A percentile compares a stretch with the other conserved stretches of the same genome.
These are phyloP conservation scores for Calyptomena viridis DNA, from an alignment of 2,113 vertebrate species.

Conservation along the genomic window DNA sequence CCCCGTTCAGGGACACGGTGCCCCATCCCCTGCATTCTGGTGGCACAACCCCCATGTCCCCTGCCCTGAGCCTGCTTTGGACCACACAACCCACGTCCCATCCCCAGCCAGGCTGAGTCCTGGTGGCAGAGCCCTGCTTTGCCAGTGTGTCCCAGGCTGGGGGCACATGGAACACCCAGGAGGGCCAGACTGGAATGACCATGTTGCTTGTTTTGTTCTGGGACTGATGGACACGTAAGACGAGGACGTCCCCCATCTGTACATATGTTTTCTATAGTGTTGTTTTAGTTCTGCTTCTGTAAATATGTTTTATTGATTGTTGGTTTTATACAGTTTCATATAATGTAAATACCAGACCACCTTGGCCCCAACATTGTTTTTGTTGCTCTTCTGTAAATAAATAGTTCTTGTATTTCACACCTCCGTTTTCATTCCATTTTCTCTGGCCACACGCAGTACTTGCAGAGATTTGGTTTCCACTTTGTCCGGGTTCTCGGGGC, in stretches of 20 bases:
- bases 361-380: too few relatives aligned
- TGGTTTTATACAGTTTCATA: background rate
- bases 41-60: too few relatives aligned
- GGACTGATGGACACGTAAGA: rapidly evolving
- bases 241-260: background rate
- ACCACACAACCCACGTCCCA: too few relatives aligned
- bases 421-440: background rate
- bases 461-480: background rate
- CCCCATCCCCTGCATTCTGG: too few relatives aligned
- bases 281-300: background rate
- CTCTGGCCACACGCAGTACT: rapidly evolving
- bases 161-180: too few relatives aligned
- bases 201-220: rapidly evolving
- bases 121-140: too few relatives aligned
- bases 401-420: background rate
- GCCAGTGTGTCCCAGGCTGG: too few relatives aligned
- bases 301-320: background rate
- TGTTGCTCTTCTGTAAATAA: background rate
- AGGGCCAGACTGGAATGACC: background rate
- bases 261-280: too few relatives aligned
- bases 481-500: rapidly evolving
- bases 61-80: too few relatives aligned
- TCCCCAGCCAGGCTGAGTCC: too few relatives aligned
- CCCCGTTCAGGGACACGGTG: too few relatives aligned
- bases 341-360: too few relatives aligned